Evolutionary conservation across 2,888 invertebrate species (phyloP), one percentile per base, ranked within the genome.

Genomic region (Meteorus cinctellus): DNA sequence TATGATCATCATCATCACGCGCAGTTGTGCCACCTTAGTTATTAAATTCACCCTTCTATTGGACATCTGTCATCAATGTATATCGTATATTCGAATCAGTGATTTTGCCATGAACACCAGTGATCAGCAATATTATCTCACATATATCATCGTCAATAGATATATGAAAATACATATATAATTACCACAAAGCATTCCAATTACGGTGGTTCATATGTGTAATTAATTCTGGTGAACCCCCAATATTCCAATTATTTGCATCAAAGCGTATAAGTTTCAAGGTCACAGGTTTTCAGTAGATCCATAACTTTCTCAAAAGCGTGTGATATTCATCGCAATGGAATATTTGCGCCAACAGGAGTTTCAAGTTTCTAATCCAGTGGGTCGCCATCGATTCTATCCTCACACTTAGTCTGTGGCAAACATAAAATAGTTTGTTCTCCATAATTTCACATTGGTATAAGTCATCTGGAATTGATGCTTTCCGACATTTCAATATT

Each of bases 1-100:
- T 76, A 79, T 75, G 78, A 76, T 81, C 76, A 77, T 77, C 76
- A 74, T 77, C 77, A 81, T 78, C 79, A 78, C 79, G 81, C 80
- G 78, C 75, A 69, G 71, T 74, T 67, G 77, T 81, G 77, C 79
- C 79, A 77, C 77, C 78, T 78, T 80, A 75, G 77, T 80, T 80
- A 80, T 80, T 80, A 78, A 77, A 81, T 79, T 67, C 75, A 60
- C 48, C 59, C 67, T 27, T 31, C 68, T 60, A 66, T 68, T 70
- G 41, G 31, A 76, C 76, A 72, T 75, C 74, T 72, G 65, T 77
- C 77, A 72, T 75, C 51, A 67, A 67, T 36, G 34, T 71, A 70
- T 70, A 63, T 67, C 36, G 75, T 74, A 62, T 79, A 75, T 80
- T 75, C 75, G 77, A 77, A 79, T 79, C 74, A 79, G 76, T 80